Evolutionary conservation across 2,797 vertebrate species (phyloP).

Genomic region (Sebastes miniatus): DNA sequence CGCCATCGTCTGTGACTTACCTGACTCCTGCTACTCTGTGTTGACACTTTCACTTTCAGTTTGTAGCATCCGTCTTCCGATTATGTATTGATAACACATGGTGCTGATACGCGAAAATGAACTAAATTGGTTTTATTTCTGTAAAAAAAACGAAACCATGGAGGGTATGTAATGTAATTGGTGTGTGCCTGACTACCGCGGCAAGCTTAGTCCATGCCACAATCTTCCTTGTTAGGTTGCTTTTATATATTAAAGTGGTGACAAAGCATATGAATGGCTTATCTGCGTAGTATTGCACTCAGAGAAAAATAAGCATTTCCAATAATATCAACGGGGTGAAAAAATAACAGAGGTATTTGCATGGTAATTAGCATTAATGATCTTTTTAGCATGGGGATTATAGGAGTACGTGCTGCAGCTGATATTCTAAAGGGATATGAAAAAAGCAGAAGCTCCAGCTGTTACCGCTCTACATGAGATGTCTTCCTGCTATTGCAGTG

Average conservation of each 20-base stretch:
- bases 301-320: conserved; percentile 42
- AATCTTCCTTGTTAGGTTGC: neutral
- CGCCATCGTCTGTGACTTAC: too few species aligned
- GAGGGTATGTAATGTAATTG: too few species aligned
- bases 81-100: too few species aligned
- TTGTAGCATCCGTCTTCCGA: too few species aligned
- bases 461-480: conserved; percentile 27
- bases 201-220: neutral
- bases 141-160: too few species aligned
- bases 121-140: too few species aligned
- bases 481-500: conserved; percentile 29
- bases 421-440: conserved; percentile 49
- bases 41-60: too few species aligned
- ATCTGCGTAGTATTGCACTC: conserved; percentile 50
- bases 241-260: neutral
- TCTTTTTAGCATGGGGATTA: conserved; percentile 75
- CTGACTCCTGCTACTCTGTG: too few species aligned
- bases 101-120: too few species aligned
- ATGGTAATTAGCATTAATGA: conserved; percentile 77
- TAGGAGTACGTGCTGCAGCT: conserved; percentile 52
- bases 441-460: conserved; percentile 52
- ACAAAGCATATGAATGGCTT: conserved; percentile 28
- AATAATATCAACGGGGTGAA: conserved; percentile 65
- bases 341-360: conserved; percentile 74
- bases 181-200: too few species aligned